Conservation (phyloP, 2,113 vertebrate species). For the Chloropsis cyanopogon region DNA sequence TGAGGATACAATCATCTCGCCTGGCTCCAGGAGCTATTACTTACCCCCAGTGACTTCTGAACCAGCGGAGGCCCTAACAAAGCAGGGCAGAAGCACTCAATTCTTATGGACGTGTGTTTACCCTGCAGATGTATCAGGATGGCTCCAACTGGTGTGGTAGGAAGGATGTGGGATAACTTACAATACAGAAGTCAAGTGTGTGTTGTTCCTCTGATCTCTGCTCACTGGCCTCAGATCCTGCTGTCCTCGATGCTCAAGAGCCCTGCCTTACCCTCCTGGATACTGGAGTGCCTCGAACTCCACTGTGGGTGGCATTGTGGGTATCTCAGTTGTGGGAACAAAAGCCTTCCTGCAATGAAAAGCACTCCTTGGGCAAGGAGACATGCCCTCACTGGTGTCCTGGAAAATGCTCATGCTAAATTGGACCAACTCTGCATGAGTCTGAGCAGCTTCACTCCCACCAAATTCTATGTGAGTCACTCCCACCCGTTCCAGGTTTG, state of each 20-base stretch:
- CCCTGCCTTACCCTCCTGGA: neutral
- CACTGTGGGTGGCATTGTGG: neutral
- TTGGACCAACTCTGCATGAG: neutral
- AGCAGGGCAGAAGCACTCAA: neutral
- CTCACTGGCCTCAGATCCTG: neutral
- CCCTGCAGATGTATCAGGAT: neutral
- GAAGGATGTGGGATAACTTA: conserved; percentile 10
- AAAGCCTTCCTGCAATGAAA: neutral
- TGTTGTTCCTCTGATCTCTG: neutral
- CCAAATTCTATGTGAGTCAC: neutral
- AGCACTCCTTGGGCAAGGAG: neutral
- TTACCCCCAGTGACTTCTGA: neutral
- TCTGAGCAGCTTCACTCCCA: neutral
- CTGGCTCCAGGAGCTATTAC: neutral
- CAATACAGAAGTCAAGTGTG: neutral
- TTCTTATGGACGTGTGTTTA: neutral
- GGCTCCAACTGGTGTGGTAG: neutral
- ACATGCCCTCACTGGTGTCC: neutral
- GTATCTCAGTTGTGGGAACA: neutral
- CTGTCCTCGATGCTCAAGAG: neutral
- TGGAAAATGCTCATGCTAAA: neutral
- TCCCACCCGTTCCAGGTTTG: neutral
- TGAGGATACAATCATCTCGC: neutral
- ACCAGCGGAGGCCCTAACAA: neutral
- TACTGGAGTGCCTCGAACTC: neutral